Evolutionary conservation across 2,113 vertebrate genomes (phyloP), one percentile per base, ranked within the genome.

Genomic region (Nipponia nippon): DNA sequence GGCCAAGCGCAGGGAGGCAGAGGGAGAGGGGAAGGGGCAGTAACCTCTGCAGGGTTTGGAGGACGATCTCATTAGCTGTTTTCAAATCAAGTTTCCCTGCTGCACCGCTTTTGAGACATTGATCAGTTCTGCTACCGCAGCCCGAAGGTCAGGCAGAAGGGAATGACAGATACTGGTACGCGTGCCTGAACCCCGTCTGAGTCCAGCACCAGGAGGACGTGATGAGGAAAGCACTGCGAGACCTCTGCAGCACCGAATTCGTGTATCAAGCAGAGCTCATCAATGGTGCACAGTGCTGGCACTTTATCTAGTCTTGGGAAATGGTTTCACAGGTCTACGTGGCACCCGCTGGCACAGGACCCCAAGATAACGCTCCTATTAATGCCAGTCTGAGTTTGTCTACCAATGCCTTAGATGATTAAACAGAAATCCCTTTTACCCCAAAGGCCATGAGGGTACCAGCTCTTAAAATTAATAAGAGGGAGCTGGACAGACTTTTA

Each of bases 91-190:
- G 11, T 34, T 66, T 32, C 36, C 38, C 25, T 2, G 2, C 14
- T 34, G 61, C 32, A 6, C 15, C 1, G 3, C 20, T 67, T 11
- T 3, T 5, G 56, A 44, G 76, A 9, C 55, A 16, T 6, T 2
- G 10, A 29, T 19, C 26, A 10, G n/a, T n/a, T n/a, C 46, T 2
- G 12, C 11, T 14, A 13, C 30, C 2, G 1, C 62, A 86, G 55
- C 47, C n/a, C 40, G 12, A 19, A 46, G 36, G 25, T 46, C 34
- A 59, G 46, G 67, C 16, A 9, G 25, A 12, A 29, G 21, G 47
- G 59, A 53, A 52, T 0, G 22, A 40, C 5, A 4, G 42, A n/a
- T 5, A 36, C 16, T 1, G 1, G 29, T 1, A 6, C 3, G 0
- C 1, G 32, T 25, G 36, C 26, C 53, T 6, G 25, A 62, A 15